Evolutionary conservation across 2,113 vertebrate genomes (phyloP).

Genomic region (Malurus alboscapulatus): DNA sequence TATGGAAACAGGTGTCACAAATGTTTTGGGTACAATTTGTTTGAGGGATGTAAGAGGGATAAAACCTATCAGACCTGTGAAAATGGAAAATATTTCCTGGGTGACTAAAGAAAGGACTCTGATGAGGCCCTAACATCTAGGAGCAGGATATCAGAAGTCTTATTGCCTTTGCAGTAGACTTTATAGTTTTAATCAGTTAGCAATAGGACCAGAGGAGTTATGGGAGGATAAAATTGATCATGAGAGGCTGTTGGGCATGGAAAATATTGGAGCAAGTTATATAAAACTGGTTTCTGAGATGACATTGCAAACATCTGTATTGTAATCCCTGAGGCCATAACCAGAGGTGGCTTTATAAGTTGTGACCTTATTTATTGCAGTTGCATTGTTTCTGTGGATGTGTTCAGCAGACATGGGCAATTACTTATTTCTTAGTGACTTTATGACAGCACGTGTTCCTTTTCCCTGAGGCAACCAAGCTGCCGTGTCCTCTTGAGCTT

Average conservation of each 20-base stretch:
- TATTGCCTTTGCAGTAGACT: neutral
- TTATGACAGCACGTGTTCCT: neutral
- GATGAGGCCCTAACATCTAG: neutral
- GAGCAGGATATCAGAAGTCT: neutral
- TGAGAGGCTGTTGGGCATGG: neutral
- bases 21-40: neutral
- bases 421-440: constrained; percentile 43
- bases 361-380: neutral
- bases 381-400: neutral
- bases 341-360: neutral
- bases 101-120: neutral
- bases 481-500: constrained; percentile 24
- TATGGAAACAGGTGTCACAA: neutral
- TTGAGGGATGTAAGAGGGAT: neutral
- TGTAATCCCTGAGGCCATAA: neutral
- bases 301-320: neutral
- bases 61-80: neutral
- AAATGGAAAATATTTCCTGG: neutral
- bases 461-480: constrained; percentile 52
- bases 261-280: neutral
- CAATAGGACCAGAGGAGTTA: neutral
- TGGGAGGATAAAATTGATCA: neutral
- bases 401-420: neutral
- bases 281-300: constrained; percentile 4
- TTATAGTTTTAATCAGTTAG: neutral